Base-by-base conservation (phyloP, 2,797 vertebrate species). In the Takifugu rubripes region DNA sequence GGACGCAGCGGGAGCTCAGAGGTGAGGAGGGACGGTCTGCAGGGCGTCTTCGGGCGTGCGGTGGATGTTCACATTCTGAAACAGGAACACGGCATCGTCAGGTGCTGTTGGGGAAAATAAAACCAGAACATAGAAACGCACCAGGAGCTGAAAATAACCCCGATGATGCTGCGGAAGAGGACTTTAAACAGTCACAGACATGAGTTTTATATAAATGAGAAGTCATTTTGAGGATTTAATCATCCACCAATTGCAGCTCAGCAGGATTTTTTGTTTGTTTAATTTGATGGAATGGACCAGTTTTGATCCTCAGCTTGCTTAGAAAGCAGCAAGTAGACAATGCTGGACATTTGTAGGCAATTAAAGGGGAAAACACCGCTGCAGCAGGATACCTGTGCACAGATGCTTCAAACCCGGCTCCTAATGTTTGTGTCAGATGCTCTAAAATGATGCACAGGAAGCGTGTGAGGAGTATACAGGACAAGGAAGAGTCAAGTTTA, bases 61-160 rank as follows among this genome's bases (percentile, higher is more conserved):
- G 51, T 93, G 89, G 66, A 95, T 77, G 21, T 91, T 89, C 43
- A 95, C 93, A 25, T 95, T 96, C 94, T 95, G 90, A 36, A 83
- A 77, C 72, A 83, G 62, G 72, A 81, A 72, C 0, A 67, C 42
- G 79, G 59, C 55, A 66, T 42, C 6, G 64, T 83, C 68, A 84
- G 62, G 67, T 24, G 5, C 4, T 5, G 46, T 54, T 31, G n/a
- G 3, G 51, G 33, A 11, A 11, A 11, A 33, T 2, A 33, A 9
- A 65, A 60, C 27, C 27, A 5, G 5, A 3, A 29, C 27, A 29
- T 29, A 29, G 27, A 64, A 53, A 70, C 70, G 65, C 33, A 33
- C 7, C 36, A 40, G 36, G 11, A 40, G 3, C 36, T 40, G 12
- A 14, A 40, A 40, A 40, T 10, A 4, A 40, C 12, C 1, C 12